These are phyloP conservation scores for Mycetomoellerius zeteki DNA, from an alignment of 1,140 invertebrate species.

Conservation along the genomic window DNA sequence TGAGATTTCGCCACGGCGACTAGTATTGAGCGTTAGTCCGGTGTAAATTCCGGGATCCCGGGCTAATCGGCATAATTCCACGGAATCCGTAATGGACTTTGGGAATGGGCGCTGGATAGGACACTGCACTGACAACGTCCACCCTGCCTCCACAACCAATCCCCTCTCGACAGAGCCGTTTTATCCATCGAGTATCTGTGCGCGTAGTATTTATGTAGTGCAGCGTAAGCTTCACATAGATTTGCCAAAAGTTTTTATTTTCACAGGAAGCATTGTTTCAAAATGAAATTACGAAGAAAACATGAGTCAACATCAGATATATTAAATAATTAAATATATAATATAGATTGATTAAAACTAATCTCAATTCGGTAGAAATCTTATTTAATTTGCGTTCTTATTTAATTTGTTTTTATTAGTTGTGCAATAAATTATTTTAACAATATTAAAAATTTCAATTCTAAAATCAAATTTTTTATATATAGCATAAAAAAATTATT, in stretches of 20 bases:
- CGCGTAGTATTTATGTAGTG: neutral
- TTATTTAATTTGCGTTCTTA: neutral
- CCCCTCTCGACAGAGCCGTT: slow-evolving; percentile 41
- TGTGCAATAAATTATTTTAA: neutral
- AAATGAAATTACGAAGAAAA: neutral
- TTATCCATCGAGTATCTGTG: slow-evolving; percentile 36
- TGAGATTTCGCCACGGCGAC: slow-evolving; percentile 76
- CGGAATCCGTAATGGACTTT: slow-evolving; percentile 81
- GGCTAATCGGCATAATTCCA: slow-evolving; percentile 81
- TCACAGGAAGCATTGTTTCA: neutral
- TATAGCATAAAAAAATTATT: neutral
- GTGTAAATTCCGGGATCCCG: slow-evolving; percentile 78
- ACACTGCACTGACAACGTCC: slow-evolving; percentile 66
- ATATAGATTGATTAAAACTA: too few relatives aligned
- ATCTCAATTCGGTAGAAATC: neutral
- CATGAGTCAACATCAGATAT: neutral
- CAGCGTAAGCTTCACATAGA: neutral
- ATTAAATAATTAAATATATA: neutral
- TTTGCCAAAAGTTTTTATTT: neutral
- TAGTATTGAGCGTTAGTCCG: slow-evolving; percentile 78
- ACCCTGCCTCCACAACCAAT: slow-evolving; percentile 29
- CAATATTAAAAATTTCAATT: neutral
- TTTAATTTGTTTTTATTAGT: neutral
- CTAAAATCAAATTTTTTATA: neutral
- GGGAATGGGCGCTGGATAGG: slow-evolving; percentile 69